Evolutionary conservation across 2,797 vertebrate genomes (phyloP), one percentile per base, ranked within the genome.

Genomic region (Mionectes olivaceus): DNA sequence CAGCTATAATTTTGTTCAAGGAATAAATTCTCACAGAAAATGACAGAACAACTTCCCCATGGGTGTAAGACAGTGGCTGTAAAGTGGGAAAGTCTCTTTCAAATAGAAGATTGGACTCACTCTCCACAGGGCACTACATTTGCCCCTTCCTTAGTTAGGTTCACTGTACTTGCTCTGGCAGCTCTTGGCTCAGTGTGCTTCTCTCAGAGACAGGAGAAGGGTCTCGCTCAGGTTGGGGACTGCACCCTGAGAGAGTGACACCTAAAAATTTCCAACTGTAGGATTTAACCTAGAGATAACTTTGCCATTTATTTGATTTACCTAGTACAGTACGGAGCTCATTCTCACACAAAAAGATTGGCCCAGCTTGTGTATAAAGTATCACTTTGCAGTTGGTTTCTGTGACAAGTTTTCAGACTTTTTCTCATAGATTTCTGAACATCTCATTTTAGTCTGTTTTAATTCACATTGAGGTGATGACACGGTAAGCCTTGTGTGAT

Each of bases 391-490:
- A 75, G 7, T 44, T 81, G 24, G 57, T 84, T 89, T 35, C 41
- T 69, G 21, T n/a, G 33, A 39, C 68, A 74, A n/a, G 39, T 28
- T 84, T 90, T 77, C 71, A 89, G 39, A 50, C 47, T 22, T 93
- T 82, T 76, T 89, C 69, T 71, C 46, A 32, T 13, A 73, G 43
- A 61, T 61, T 77, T 90, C 59, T 80, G 65, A 83, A 73, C 19
- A 47, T 64, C 52, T 83, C 7, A 1, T 83, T 90, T 83, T 50
- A 71, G 57, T 77, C 60, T 83, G 87, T 33, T 95, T 87, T 83
- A 89, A 80, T 92, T 94, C 37, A 35, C 17, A 14, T 10, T 57
- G 78, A 83, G 75, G 75, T 87, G 92, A 77, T 90, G 83, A 85
- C 61, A 78, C 41, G 56, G 13, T 81, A 90, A 85, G 28, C 32